phyloP scores from a whole-genome alignment of 1,140 invertebrate genomes.

The Drosophila kohkoa region DNA sequence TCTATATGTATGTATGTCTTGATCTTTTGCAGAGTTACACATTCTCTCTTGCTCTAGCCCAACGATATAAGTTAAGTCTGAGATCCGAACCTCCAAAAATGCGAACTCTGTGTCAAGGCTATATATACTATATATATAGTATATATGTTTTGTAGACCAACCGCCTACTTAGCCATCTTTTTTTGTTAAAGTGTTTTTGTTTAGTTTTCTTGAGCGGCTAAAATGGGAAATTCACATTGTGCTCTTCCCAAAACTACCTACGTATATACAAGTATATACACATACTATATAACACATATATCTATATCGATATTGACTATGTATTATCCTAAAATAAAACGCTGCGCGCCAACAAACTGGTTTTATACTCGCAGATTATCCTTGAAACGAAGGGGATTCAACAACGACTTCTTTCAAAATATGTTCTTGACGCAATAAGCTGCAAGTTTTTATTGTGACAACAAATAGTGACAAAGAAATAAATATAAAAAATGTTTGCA shows the following conservation, averaged over 20 bases:
- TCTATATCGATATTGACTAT: conserved; percentile 24
- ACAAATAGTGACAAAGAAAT: conserved; percentile 10
- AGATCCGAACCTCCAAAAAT: neutral
- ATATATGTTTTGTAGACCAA: conserved; percentile 21
- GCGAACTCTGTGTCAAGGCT: conserved; percentile 1
- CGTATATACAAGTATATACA: conserved; percentile 5
- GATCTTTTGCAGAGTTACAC: conserved; percentile 12
- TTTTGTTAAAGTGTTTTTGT: conserved; percentile 33
- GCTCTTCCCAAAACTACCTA: conserved; percentile 6
- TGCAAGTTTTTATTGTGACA: conserved; percentile 40
- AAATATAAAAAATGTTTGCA: conserved; percentile 34
- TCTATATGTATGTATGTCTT: conserved; percentile 22
- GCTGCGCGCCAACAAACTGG: conserved; percentile 17
- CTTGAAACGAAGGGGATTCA: neutral
- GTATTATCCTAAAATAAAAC: conserved; percentile 38
- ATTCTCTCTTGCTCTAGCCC: conserved; percentile 36
- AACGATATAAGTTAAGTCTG: conserved; percentile 48
- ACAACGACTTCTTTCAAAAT: conserved; percentile 16
- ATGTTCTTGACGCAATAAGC: conserved; percentile 24
- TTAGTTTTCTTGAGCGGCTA: conserved; percentile 24
- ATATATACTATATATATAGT: neutral
- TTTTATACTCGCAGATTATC: conserved; percentile 31
- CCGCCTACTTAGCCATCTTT: conserved; percentile 18
- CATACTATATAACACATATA: conserved; percentile 6
- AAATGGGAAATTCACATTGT: neutral